These are phyloP conservation scores for Manduca sexta DNA, from an alignment of 1,140 invertebrate species.

Conservation along the genomic window DNA sequence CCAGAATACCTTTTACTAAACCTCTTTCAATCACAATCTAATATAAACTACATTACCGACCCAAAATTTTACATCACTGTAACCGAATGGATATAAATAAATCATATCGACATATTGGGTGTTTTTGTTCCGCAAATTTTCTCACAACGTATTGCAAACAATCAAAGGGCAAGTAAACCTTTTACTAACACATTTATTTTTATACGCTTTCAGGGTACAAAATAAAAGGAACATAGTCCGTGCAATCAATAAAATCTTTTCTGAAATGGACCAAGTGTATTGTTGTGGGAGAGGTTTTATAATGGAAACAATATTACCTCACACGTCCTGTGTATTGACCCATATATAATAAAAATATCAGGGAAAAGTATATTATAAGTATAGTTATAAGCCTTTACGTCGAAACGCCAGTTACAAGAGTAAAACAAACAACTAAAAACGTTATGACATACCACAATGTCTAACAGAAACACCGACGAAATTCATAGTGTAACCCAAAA, in stretches of 20 bases:
- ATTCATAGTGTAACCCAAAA: too few species aligned
- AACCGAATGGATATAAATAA: conserved; percentile 30
- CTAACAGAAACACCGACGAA: too few species aligned
- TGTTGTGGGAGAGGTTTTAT: conserved; percentile 1
- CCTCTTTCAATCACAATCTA: too few species aligned
- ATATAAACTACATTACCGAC: too few species aligned
- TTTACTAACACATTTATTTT: conserved; percentile 38
- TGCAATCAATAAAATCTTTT: conserved; percentile 34
- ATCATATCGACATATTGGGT: conserved; percentile 12
- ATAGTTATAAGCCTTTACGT: too few species aligned
- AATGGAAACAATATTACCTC: conserved; percentile 1
- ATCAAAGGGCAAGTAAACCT: conserved; percentile 53
- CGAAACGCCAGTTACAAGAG: too few species aligned
- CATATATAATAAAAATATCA: too few species aligned
- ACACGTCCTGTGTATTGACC: too few species aligned
- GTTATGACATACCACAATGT: too few species aligned
- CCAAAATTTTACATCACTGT: background rate
- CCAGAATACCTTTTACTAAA: too few species aligned
- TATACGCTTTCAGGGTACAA: conserved; percentile 39
- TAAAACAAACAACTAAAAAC: too few species aligned
- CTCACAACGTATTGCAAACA: conserved; percentile 41
- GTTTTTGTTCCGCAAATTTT: background rate
- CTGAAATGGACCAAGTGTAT: conserved; percentile 1
- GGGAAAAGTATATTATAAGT: too few species aligned
- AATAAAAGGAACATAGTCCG: conserved; percentile 28